Evolutionary conservation across 2,797 vertebrate species (phyloP), one percentile per base, ranked within the genome.

Genomic region (Aplochiton taeniatus): DNA sequence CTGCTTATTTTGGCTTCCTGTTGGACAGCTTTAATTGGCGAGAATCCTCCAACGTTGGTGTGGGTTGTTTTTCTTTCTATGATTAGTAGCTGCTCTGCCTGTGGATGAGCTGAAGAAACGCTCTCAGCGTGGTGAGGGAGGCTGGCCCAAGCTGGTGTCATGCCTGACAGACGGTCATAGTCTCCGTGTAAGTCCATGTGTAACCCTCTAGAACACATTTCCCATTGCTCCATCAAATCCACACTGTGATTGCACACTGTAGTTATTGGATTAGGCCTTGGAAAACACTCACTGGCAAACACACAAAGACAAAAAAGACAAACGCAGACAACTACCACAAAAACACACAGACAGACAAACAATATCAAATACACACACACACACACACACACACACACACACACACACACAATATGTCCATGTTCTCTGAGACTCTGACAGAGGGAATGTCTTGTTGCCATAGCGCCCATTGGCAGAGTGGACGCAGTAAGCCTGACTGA

Each of bases 401-500:
- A 71, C 3, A 61, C 56, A 52, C 48, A 64, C 61, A 70, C 43
- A 44, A 75, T 74, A 73, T 70, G 77, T 58, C 60, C 60, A 75
- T 77, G 59, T 79, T 69, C 66, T 69, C 56, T 12, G 50, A 78
- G 42, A 67, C 69, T 72, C 69, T 69, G 75, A 60, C 13, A 50
- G 75, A 84, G 70, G 74, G 52, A 69, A 57, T 68, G 66, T 77
- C 75, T 81, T 80, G 87, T 87, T 88, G 86, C 87, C 82, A 83
- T 90, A 84, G 88, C 66, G 53, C 79, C 85, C 47, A 31, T 65
- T 83, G 82, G 72, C 77, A 87, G 80, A 87, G 79, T 82, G 74
- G 70, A 85, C 68, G 62, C 62, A 57, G 75, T 45, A 50, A 73
- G 65, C 75, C 65, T 44, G 72, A 65, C 59, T 72, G 66, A 65